Evolutionary conservation across 2,113 vertebrate species (phyloP), one percentile per base, ranked within the genome.

Genomic region (Origma solitaria): DNA sequence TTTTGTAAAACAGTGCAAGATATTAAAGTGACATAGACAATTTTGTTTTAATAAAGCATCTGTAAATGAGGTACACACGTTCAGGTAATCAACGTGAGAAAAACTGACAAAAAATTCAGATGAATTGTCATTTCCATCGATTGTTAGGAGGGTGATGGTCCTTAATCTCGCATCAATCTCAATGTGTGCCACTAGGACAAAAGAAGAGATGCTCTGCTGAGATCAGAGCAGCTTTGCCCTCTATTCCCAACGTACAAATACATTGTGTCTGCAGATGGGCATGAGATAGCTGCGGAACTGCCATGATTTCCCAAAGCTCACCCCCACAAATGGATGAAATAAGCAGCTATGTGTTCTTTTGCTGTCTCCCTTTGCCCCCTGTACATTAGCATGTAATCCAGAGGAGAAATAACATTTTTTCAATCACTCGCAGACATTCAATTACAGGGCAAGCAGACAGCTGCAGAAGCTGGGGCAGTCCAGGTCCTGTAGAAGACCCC

Each of bases 131-230:
- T 97, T 98, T 96, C 97, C 97, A 98, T 98, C 97, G 98, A 99
- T 99, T 98, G 98, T 97, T 98, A 97, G 97, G 97, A 97, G 95
- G 97, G 97, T 97, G 97, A 97, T 97, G 97, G 97, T 98, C 98
- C 98, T 99, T 99, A 99, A 99, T 99, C 98, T 98, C 97, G 30
- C 98, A 99, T 99, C 99, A 98, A 99, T 99, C 99, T 99, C 99
- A 98, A 99, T 99, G 98, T 98, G 98, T 99, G 99, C 98, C 99
- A 98, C 96, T 93, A 98, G 98, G 98, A 99, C 99, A 99, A 99
- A 98, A 98, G 98, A 97, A 97, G 97, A 94, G 96, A 97, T 98
- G 98, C 98, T 98, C 98, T 95, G 97, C 94, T 95, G 98, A 98
- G 98, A 99, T 97, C 98, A 97, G 97, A 97, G 98, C 97, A 98